These are phyloP conservation scores for Drosophila melanica DNA, from an alignment of 1,140 invertebrate species.

Conservation along the genomic window DNA sequence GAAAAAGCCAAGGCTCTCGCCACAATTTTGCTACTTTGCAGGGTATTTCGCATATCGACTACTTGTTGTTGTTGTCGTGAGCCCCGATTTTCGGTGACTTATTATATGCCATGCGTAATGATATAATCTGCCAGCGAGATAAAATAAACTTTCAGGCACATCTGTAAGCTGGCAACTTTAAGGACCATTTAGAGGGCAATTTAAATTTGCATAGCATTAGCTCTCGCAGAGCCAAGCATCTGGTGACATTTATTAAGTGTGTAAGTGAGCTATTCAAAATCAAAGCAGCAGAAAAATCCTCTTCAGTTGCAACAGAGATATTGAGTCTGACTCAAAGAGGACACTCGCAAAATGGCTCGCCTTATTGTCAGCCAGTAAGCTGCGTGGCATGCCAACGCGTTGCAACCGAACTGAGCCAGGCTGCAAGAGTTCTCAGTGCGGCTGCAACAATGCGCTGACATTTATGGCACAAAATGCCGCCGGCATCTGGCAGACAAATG, in stretches of 20 bases:
- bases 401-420: conserved; percentile 15
- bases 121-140: conserved; percentile 53
- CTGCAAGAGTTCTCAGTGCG: conserved; percentile 46
- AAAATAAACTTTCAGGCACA: conserved; percentile 40
- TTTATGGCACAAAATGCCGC: conserved; percentile 71
- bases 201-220: conserved; percentile 74
- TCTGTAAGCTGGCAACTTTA: conserved; percentile 14
- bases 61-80: conserved; percentile 5
- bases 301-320: conserved; percentile 26
- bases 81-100: conserved; percentile 36
- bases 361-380: conserved; percentile 57
- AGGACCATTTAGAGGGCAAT: conserved; percentile 47
- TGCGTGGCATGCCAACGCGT: conserved; percentile 47
- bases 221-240: neutral
- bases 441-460: conserved; percentile 75
- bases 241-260: conserved; percentile 67
- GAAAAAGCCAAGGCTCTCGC: no score
- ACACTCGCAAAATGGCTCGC: conserved; percentile 27
- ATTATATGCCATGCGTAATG: conserved; percentile 53
- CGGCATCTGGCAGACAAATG: conserved; percentile 70
- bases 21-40: neutral
- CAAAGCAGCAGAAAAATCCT: conserved; percentile 71
- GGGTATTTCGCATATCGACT: neutral
- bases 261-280: conserved; percentile 77
- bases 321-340: neutral